Evolutionary conservation across 2,888 invertebrate species (phyloP), one percentile per base, ranked within the genome.

Genomic region (Pseudococcus viburni): DNA sequence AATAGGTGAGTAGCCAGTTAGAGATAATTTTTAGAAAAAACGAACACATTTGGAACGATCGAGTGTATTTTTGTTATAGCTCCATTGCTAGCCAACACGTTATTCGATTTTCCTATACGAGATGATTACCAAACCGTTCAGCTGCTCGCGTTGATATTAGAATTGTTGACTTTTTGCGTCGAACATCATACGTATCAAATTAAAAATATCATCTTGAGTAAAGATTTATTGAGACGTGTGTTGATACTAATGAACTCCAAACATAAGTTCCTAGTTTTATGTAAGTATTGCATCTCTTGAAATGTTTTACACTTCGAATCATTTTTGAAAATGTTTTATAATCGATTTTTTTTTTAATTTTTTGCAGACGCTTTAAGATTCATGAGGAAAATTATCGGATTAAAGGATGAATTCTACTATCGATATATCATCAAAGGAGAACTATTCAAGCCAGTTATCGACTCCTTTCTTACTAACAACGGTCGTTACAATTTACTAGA

Each of bases 141-240:
- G 93, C 94, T 99, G 90, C 93, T 99, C 90, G 97, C 98, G 88
- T 94, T 99, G 90, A 98, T 99, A 90, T 93, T 99, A 91, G 99
- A 99, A 92, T 94, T 99, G 90, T 93, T 99, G 90, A 96, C 98
- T 68, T 99, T 99, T 93, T 99, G 99, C 93, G 98, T 99, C 85
- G 99, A 99, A 92, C 99, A 99, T 93, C 99, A 99, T 93, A 97
- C 97, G 89, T 98, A 98, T 93, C 98, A 99, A 93, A 98, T 99
- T 92, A 98, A 99, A 92, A 98, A 98, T 92, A 99, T 98, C 93
- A 96, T 99, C 92, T 94, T 99, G 91, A 97, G 97, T 93, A 98
- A 98, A 93, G 98, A 99, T 93, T 94, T 99, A 90, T 94, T 99
- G 90, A 95, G 97, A 92, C 95, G 97, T 92, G 97, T 99, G 92